Conservation (phyloP, 2,888 invertebrate genomes). For the Caenorhabditis sinica region DNA sequence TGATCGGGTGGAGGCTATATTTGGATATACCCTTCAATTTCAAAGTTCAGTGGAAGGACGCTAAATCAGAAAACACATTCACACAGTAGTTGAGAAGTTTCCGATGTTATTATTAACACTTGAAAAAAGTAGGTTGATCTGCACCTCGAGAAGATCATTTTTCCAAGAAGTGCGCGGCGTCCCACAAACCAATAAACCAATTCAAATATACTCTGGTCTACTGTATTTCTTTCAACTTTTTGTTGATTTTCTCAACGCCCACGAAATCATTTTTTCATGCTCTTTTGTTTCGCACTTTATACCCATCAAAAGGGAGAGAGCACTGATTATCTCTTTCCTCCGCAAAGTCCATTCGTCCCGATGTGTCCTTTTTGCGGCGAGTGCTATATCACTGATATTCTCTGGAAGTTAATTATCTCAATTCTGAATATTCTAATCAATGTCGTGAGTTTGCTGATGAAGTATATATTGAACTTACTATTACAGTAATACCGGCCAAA, state of each 20-base stretch:
- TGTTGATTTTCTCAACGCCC: constrained; percentile 27
- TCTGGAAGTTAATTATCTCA: too few relatives aligned
- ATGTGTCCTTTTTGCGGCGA: background rate
- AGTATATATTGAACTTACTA: too few relatives aligned
- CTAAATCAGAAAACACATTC: background rate
- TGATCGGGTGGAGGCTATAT: too few relatives aligned
- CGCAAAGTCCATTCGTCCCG: background rate
- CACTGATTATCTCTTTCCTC: background rate
- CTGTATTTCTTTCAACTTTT: constrained; percentile 3
- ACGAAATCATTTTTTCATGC: constrained; percentile 34
- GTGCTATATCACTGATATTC: too few relatives aligned
- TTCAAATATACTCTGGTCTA: constrained; percentile 30
- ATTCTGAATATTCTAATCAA: too few relatives aligned
- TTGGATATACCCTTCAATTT: too few relatives aligned
- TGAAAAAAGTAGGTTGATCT: constrained; percentile 11
- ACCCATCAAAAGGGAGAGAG: background rate
- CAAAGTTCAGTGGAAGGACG: too few relatives aligned
- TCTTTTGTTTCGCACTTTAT: constrained; percentile 29
- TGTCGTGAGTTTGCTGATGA: too few relatives aligned
- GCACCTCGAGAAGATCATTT: constrained; percentile 19
- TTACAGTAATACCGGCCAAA: too few relatives aligned
- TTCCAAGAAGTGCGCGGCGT: constrained; percentile 32
- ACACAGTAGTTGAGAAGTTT: background rate
- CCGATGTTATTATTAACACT: constrained; percentile 6
- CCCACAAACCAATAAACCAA: constrained; percentile 40